These are phyloP conservation scores for Phyllotreta cruciferae DNA, from an alignment of 2,888 invertebrate species.

Conservation along the genomic window DNA sequence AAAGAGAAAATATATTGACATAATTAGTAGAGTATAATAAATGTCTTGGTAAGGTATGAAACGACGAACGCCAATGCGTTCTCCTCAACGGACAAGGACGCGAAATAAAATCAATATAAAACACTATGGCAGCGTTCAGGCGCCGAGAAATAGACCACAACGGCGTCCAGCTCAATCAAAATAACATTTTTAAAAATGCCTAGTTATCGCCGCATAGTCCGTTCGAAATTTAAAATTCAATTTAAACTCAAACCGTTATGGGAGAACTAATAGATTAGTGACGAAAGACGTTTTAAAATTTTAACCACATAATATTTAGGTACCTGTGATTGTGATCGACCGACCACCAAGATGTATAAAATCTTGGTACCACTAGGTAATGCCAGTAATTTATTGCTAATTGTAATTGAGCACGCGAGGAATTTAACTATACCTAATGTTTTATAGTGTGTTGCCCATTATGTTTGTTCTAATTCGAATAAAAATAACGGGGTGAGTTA, in stretches of 20 bases:
- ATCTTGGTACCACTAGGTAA: conserved; percentile 47
- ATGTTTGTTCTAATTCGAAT: neutral
- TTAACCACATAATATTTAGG: conserved; percentile 8
- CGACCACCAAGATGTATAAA: conserved; percentile 41
- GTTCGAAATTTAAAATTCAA: conserved; percentile 23
- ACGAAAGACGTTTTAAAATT: conserved; percentile 19
- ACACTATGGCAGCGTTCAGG: conserved; percentile 13
- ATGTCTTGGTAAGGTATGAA: no score
- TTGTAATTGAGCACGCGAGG: conserved; percentile 1
- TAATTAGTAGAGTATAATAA: no score
- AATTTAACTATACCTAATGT: conserved; percentile 2
- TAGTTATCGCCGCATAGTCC: conserved; percentile 14
- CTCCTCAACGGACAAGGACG: conserved; percentile 17
- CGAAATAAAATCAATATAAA: conserved; percentile 23
- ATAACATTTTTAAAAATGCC: conserved; percentile 29
- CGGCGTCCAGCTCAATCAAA: conserved; percentile 14
- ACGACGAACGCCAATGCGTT: conserved; percentile 11
- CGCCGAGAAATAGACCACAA: conserved; percentile 18
- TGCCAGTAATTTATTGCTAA: conserved; percentile 15
- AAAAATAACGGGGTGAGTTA: neutral
- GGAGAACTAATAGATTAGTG: conserved; percentile 27
- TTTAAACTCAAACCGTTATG: conserved; percentile 13
- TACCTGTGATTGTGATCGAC: conserved; percentile 35
- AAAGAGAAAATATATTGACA: no score
- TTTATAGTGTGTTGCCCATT: neutral